phyloP scores from a whole-genome alignment of 2,888 invertebrate species.

The Agrotis puta region DNA sequence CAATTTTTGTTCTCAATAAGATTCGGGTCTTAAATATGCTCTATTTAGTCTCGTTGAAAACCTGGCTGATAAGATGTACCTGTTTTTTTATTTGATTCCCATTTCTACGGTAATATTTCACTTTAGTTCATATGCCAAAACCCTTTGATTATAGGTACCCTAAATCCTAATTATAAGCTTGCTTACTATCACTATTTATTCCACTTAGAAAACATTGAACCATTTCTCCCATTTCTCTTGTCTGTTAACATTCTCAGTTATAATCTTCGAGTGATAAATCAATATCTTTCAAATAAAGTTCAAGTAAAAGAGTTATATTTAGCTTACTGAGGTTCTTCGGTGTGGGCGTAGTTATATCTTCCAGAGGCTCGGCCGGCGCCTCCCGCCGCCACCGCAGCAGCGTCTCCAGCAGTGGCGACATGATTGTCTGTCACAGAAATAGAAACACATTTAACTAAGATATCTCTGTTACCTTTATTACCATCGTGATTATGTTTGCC shows the following conservation, averaged over 20 bases:
- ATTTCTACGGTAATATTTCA: background rate
- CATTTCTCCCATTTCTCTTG: background rate
- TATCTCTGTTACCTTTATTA: background rate
- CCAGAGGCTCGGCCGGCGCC: constrained; percentile 60
- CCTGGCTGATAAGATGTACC: background rate
- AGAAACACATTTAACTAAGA: background rate
- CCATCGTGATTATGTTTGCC: background rate
- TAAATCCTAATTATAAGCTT: background rate
- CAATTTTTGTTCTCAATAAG: background rate
- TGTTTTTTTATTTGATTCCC: no score
- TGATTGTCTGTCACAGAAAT: constrained; percentile 69
- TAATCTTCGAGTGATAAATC: background rate
- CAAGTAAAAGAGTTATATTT: constrained; percentile 41
- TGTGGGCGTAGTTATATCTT: constrained; percentile 53
- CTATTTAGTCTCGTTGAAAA: constrained; percentile 1
- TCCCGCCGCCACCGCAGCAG: constrained; percentile 87
- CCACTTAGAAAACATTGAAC: background rate
- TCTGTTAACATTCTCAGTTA: background rate
- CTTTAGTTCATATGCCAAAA: background rate
- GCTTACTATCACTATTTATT: no score
- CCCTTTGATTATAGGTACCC: background rate
- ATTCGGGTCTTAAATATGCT: background rate
- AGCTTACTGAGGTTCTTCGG: constrained; percentile 52
- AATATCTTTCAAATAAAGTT: background rate
- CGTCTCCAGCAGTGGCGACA: constrained; percentile 83